Base-by-base conservation (phyloP, 2,113 vertebrate genomes). In the Heterochromis multidens region DNA sequence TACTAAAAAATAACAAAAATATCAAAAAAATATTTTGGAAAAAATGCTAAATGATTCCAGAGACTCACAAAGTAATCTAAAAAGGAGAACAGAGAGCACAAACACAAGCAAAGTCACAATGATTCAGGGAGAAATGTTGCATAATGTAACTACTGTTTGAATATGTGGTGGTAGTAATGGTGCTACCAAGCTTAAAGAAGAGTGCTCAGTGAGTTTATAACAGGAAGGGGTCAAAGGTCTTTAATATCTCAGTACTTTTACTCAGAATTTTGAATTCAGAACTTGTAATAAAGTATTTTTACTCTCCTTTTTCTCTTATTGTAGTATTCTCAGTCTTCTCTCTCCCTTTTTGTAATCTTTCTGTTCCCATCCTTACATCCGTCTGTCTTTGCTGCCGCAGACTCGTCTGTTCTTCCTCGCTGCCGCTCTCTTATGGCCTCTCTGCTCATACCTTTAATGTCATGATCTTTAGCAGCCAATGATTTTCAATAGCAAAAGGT, bases 391-490 rank as follows among this genome's bases (percentile, higher is more conserved):
- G 60, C 74, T 78, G 5, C 56, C 31, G 3, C 9, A 3, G 29
- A 29, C 63, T 80, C 23, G 23, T 81, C 87, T 54, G 37, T 40
- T 85, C 70, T 70, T 76, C 72, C 65, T 60, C 14, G 1, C 29
- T 6, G 33, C 49, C 4, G 19, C 77, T 77, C 74, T 88, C 79
- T 72, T 59, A 65, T 16, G 83, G 80, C 81, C 60, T 78, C 86
- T 59, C 43, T 56, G 74, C 91, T 93, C 90, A 70, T 74, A 87
- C 79, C 83, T 77, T 92, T 92, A 93, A 93, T 94, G 93, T 92
- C 89, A 87, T 89, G 93, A 93, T 93, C 90, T 94, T 93, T 93
- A 87, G 90, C 86, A 84, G 86, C 80, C 80, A 92, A 72, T 91
- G 91, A 93, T 93, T 93, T 93, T 92, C 93, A 83, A 89, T 92